A percentile compares a stretch with the other conserved stretches of the same genome.
Evolutionary conservation across 1,140 invertebrate species (phyloP).

Genomic region (Pogonus chalceus): DNA sequence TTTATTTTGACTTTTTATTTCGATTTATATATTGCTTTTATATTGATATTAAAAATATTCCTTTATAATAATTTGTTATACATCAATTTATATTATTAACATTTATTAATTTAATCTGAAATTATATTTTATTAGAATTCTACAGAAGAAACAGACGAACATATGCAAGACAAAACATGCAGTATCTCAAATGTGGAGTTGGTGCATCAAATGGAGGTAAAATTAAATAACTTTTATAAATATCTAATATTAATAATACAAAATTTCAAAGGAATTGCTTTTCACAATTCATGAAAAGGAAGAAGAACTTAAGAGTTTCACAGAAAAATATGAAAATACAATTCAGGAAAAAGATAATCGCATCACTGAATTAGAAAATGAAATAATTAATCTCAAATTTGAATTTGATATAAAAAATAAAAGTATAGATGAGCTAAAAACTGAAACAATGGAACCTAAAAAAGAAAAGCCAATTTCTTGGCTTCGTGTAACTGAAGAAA

Average conservation of each 20-base stretch:
- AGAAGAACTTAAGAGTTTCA: slow-evolving; percentile 24
- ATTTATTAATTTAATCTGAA: background rate
- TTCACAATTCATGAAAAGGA: slow-evolving; percentile 29
- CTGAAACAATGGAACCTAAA: slow-evolving; percentile 22
- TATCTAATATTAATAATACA: background rate
- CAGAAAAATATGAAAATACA: slow-evolving; percentile 22
- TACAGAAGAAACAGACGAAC: background rate
- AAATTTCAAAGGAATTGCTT: slow-evolving; percentile 23
- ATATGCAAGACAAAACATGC: background rate
- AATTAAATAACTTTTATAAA: background rate
- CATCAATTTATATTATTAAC: background rate
- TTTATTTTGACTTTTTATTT: slow-evolving; percentile 26
- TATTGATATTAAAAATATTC: background rate
- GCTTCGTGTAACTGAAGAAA: slow-evolving; percentile 35
- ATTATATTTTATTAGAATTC: background rate
- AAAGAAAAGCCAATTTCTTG: slow-evolving; percentile 25
- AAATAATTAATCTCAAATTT: slow-evolving; percentile 25
- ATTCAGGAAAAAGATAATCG: slow-evolving; percentile 28
- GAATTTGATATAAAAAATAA: slow-evolving; percentile 20
- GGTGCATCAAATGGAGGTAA: background rate
- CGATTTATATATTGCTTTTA: slow-evolving; percentile 8
- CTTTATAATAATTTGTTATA: background rate
- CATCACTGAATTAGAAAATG: slow-evolving; percentile 17
- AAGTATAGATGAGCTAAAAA: background rate
- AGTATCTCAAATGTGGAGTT: background rate